These are phyloP conservation scores for Chymomyza costata DNA, from an alignment of 1,140 invertebrate genomes.

Conservation along the genomic window DNA sequence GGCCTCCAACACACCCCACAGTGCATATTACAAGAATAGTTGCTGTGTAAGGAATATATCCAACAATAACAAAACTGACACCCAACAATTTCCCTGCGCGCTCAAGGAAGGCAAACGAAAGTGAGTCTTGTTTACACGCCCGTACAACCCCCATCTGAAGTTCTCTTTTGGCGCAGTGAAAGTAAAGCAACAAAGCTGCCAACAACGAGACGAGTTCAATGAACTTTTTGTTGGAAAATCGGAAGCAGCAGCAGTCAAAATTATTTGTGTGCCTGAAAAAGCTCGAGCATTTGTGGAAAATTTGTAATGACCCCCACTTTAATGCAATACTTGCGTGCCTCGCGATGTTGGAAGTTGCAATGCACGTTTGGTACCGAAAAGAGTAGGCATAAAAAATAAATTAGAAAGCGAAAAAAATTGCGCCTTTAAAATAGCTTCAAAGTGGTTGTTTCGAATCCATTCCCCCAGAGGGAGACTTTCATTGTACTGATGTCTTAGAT, in stretches of 20 bases:
- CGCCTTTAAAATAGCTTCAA: too few relatives aligned
- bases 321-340: too few relatives aligned
- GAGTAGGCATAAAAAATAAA: too few relatives aligned
- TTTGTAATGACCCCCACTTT: too few relatives aligned
- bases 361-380: too few relatives aligned
- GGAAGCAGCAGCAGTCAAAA: slow-evolving; percentile 35
- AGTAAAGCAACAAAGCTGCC: slow-evolving; percentile 22
- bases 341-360: too few relatives aligned
- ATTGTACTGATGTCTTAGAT: too few relatives aligned
- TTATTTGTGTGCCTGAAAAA: slow-evolving; percentile 7
- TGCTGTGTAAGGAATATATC: background rate
- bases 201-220: slow-evolving; percentile 32
- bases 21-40: slow-evolving; percentile 3
- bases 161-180: slow-evolving; percentile 35
- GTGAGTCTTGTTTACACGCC: slow-evolving; percentile 29
- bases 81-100: slow-evolving; percentile 21
- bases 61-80: background rate
- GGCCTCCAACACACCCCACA: background rate
- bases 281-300: background rate
- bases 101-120: slow-evolving; percentile 31
- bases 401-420: too few relatives aligned
- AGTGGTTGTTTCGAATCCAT: too few relatives aligned
- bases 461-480: too few relatives aligned
- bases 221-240: slow-evolving; percentile 41
- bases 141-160: slow-evolving; percentile 6